Evolutionary conservation across 1,140 invertebrate genomes (phyloP).

Genomic region (Lysiphlebus fabarum): DNA sequence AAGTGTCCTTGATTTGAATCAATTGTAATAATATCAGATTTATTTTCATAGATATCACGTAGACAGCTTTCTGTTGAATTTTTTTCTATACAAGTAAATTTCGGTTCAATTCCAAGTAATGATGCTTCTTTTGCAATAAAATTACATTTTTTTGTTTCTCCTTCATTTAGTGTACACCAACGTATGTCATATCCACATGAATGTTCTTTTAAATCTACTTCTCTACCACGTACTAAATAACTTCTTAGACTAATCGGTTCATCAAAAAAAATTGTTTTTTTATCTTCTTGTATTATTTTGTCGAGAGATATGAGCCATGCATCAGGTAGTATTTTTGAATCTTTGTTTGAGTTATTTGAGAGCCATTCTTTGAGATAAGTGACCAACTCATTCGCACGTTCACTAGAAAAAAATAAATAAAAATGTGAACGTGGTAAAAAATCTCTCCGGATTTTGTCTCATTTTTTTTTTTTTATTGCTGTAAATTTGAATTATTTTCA

Average conservation of each 20-base stretch:
- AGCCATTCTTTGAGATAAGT: conserved; percentile 2
- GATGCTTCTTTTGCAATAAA: conserved; percentile 58
- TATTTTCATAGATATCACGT: conserved; percentile 55
- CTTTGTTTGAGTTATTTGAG: background rate
- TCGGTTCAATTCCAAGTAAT: conserved; percentile 60
- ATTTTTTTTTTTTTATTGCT: no score
- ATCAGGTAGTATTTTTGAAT: conserved; percentile 28
- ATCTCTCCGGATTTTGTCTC: no score
- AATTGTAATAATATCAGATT: conserved; percentile 66
- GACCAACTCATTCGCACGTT: background rate
- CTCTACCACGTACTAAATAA: conserved; percentile 42
- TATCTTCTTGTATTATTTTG: conserved; percentile 27
- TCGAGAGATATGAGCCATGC: conserved; percentile 31
- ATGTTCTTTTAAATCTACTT: conserved; percentile 32
- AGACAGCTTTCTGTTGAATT: conserved; percentile 61
- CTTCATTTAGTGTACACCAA: conserved; percentile 60
- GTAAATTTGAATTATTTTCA: no score
- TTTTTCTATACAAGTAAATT: conserved; percentile 54
- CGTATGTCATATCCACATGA: conserved; percentile 53
- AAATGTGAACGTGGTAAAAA: no score
- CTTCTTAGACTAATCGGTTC: conserved; percentile 8
- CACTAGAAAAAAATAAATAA: no score
- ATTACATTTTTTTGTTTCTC: conserved; percentile 60
- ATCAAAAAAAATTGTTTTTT: conserved; percentile 6
- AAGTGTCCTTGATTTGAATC: conserved; percentile 70